Base-by-base conservation (phyloP, 2,888 invertebrate species). In the Chelonus formosanus region DNA sequence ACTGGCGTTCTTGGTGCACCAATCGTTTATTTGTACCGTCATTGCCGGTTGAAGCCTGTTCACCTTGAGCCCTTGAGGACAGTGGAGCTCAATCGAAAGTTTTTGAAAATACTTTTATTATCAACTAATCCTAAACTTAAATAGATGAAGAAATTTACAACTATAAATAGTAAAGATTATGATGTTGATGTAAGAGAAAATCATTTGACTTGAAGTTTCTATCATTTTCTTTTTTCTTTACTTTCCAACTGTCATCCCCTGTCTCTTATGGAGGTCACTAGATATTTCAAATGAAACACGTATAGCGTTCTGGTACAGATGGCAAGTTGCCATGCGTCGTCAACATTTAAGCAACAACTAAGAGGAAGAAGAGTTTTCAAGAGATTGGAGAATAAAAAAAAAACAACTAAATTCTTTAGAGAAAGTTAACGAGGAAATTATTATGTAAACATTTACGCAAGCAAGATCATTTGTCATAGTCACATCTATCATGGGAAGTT, bases 21-120 rank as follows among this genome's bases (percentile, higher is more conserved):
- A 48, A 52, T 60, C 53, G 47, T 44, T 40, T 52, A 32, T 69
- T 67, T 61, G 65, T 52, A 69, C 68, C 76, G 75, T 76, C 76
- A 78, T 78, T 77, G 80, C 79, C 78, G 77, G 79, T 78, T 78
- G 76, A 80, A 82, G 80, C 82, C 81, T 78, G 82, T 81, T 83
- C 80, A 82, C 83, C 83, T 83, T 83, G 83, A 82, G 81, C 58
- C 66, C 77, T 74, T 69, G 71, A 65, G 68, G 67, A 60, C 80
- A 80, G 80, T 69, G 80, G 75, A 73, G 77, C 80, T 80, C 80
- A 80, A 71, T 73, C 65, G 55, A 31, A 56, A 44, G 66, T 63
- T 70, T 68, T 68, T 44, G 7, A 44, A 52, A 40, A 52, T 52
- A 52, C 34, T 32, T 52, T 52, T 48, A 44, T 7, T 10, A 48